These are phyloP conservation scores for Piprites chloris DNA, from an alignment of 2,113 vertebrate species.

Conservation along the genomic window DNA sequence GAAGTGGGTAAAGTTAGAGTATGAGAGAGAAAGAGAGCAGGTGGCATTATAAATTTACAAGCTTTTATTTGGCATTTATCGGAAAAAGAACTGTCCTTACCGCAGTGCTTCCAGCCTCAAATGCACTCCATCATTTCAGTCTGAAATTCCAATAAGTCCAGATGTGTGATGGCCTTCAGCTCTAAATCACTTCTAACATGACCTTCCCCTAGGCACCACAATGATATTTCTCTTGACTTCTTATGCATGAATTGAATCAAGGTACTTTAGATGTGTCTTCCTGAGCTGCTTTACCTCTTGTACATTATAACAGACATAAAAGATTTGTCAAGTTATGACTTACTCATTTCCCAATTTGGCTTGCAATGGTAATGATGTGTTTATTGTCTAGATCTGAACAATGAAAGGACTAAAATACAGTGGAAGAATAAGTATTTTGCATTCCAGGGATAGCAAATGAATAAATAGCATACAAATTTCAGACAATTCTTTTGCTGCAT, in stretches of 20 bases:
- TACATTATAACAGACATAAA: not conserved
- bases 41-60: not conserved
- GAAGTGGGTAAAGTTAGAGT: not conserved
- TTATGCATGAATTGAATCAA: not conserved
- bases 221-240: not conserved
- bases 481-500: not conserved
- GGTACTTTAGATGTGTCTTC: not conserved
- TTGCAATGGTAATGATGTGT: not conserved
- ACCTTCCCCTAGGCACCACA: conserved; percentile 33
- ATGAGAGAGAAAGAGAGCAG: not conserved
- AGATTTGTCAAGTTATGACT: not conserved
- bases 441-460: not conserved
- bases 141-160: conserved; percentile 21
- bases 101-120: conserved; percentile 22
- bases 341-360: not conserved
- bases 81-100: not conserved
- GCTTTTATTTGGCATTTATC: conserved; percentile 17
- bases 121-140: conserved; percentile 6
- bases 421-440: not conserved
- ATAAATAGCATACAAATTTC: not conserved
- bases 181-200: conserved; percentile 21
- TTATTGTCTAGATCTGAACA: conserved; percentile 21
- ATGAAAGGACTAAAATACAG: not conserved
- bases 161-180: conserved; percentile 29
- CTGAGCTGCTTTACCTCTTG: not conserved